phyloP scores from a whole-genome alignment of 1,140 invertebrate species.

The Acromyrmex charruanus region DNA sequence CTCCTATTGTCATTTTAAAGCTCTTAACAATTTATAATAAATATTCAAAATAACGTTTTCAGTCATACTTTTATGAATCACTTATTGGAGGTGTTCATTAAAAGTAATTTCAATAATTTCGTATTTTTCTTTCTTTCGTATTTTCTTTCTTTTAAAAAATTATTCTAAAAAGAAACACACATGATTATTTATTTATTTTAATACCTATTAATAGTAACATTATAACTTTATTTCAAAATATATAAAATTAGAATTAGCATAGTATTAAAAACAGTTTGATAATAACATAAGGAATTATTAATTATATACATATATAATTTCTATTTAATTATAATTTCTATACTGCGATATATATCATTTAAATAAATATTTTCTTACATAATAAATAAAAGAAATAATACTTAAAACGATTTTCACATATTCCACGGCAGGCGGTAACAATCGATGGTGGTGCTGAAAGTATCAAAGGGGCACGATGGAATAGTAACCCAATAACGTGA shows the following conservation, averaged over 20 bases:
- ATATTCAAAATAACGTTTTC: neutral
- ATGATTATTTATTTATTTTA: neutral
- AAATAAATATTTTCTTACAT: neutral
- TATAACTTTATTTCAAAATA: neutral
- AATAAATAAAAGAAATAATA: neutral
- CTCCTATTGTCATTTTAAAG: neutral
- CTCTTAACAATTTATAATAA: conserved; percentile 17
- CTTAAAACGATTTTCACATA: conserved; percentile 2
- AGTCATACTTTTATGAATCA: neutral
- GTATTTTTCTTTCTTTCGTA: neutral
- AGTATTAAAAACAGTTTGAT: neutral
- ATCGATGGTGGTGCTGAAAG: neutral
- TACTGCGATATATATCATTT: neutral
- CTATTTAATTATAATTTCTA: neutral
- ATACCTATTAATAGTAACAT: neutral
- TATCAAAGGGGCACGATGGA: conserved; percentile 44
- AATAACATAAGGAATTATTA: neutral
- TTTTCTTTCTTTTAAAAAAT: neutral
- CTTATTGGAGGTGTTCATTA: neutral
- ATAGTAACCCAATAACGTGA: conserved; percentile 72
- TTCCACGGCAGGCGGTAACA: neutral
- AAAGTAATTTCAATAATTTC: conserved; percentile 11
- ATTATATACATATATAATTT: neutral
- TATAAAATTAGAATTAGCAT: neutral
- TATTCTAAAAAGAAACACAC: neutral